phyloP scores from a whole-genome alignment of 2,797 vertebrate species.

The Phyllotis vaccarum region DNA sequence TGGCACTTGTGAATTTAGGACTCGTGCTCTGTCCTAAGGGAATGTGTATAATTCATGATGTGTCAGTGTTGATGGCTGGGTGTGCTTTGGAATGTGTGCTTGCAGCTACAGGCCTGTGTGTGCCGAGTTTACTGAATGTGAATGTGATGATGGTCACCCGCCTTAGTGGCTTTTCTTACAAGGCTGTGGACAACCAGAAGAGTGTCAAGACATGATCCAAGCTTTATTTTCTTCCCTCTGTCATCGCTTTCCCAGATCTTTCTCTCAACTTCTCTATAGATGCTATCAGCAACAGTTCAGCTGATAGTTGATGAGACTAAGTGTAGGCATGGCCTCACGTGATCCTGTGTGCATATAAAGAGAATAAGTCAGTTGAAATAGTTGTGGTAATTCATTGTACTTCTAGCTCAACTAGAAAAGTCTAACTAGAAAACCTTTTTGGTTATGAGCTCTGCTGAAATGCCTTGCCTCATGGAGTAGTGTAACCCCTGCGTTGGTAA shows the following conservation, averaged over 20 bases:
- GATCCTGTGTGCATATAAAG: background rate
- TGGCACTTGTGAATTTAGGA: slow-evolving; percentile 1
- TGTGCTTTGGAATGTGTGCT: background rate
- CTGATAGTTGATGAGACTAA: slow-evolving; percentile 13
- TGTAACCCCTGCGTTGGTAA: background rate
- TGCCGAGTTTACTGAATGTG: background rate
- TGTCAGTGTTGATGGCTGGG: background rate
- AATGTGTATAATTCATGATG: background rate
- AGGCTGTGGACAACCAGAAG: background rate
- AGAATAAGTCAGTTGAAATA: background rate
- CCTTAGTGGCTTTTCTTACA: background rate
- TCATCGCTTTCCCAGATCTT: background rate
- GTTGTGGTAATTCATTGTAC: background rate
- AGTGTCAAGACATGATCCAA: slow-evolving; percentile 29
- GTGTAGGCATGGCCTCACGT: background rate
- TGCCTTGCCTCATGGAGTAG: background rate
- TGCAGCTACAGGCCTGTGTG: background rate
- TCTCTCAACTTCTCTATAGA: slow-evolving; percentile 48
- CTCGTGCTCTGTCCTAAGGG: background rate
- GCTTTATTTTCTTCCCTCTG: slow-evolving; percentile 51
- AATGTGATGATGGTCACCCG: rapidly evolving
- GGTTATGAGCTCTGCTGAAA: slow-evolving; percentile 4
- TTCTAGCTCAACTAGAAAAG: slow-evolving; percentile 36
- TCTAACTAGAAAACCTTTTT: slow-evolving; percentile 44
- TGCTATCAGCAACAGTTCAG: slow-evolving; percentile 4